Base-by-base conservation (phyloP, 2,797 vertebrate genomes). In the Micrastur ruficollis region DNA sequence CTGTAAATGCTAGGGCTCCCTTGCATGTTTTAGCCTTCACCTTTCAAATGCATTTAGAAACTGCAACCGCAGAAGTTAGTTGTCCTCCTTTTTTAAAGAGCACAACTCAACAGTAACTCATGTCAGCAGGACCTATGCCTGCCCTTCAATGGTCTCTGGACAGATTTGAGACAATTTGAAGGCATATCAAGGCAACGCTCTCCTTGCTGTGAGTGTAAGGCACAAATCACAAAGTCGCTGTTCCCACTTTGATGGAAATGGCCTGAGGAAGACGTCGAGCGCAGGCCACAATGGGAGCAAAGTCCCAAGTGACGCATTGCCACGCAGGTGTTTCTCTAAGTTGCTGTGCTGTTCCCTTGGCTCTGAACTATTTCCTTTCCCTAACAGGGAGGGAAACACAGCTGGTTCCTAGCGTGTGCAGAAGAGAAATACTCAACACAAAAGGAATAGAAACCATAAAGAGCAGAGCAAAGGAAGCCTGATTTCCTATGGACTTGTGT, bases 301-400 rank as follows among this genome's bases (percentile, higher is more conserved):
- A 88, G 72, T 78, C 79, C 66, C 50, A 47, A 62, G 66, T 10
- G 85, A 83, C 16, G 34, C 34, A 81, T 31, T 70, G 87, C 66
- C 72, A 71, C 31, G 94, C 94, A 96, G 96, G 96, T 96, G 96
- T 90, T 90, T 53, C 90, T 90, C 22, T 23, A 89, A 91, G 81
- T 23, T 55, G 75, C 82, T 92, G 89, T 25, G 87, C 65, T 95
- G 75, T 86, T 96, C 86, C 68, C 65, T 96, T 91, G 95, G 91
- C 89, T 20, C 81, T n/a, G 56, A 93, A 82, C 56, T 14, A 66
- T 65, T 97, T 95, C 96, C 91, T 94, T 96, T 96, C 72, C 65
- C 42, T 86, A 71, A 93, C 23, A 88, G 79, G 50, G 91, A 95
- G 93, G 94, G 61, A 96, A 97, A 94, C 0, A 4, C 95, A 97